A percentile compares a stretch with the other conserved stretches of the same genome.
Evolutionary conservation across 1,140 invertebrate genomes (phyloP).

Genomic region (Drosophila sucinea): DNA sequence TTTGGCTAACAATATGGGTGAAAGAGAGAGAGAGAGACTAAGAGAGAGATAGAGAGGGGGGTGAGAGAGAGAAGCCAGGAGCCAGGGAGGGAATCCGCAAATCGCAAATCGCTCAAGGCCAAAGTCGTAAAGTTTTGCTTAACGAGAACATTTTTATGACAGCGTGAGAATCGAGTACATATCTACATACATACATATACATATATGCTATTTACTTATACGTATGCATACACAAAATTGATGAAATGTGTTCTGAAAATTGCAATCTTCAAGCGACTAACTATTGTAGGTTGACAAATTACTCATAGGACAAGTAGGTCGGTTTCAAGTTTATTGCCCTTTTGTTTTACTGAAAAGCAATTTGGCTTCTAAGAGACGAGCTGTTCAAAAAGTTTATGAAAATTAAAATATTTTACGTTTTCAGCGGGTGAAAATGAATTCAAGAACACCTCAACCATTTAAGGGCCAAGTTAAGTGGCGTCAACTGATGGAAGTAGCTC

Average conservation of each 20-base stretch:
- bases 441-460: not conserved
- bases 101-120: constrained; percentile 47
- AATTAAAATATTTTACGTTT: not conserved
- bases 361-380: too few relatives aligned
- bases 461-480: not conserved
- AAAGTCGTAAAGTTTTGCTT: constrained; percentile 72
- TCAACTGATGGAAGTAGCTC: not conserved
- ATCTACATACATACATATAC: too few relatives aligned
- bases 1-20: constrained; percentile 53
- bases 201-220: not conserved
- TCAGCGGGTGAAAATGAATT: not conserved
- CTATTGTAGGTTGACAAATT: not conserved
- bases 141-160: constrained; percentile 52
- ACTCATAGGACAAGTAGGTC: not conserved
- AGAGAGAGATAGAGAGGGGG: too few relatives aligned
- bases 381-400: too few relatives aligned
- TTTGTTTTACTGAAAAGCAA: too few relatives aligned
- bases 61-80: constrained; percentile 14
- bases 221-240: constrained; percentile 42
- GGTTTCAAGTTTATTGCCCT: too few relatives aligned
- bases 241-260: constrained; percentile 4
- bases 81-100: not conserved
- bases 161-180: constrained; percentile 15
- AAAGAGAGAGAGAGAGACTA: too few relatives aligned
- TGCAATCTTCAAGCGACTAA: not conserved